phyloP scores from a whole-genome alignment of 2,797 vertebrate genomes.

The Spinus pinus region DNA sequence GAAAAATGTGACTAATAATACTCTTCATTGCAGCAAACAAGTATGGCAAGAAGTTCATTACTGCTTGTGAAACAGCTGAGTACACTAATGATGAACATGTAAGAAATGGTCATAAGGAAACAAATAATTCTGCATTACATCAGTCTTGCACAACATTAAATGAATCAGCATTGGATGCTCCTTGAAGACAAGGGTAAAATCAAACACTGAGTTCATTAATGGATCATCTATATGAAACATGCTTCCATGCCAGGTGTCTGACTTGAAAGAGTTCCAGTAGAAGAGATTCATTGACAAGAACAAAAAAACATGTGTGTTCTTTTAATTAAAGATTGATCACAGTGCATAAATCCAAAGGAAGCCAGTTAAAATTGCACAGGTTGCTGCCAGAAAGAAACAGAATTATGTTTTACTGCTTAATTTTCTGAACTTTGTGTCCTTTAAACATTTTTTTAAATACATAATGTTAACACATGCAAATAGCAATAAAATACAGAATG shows the following conservation, averaged over 20 bases:
- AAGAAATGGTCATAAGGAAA: conserved; percentile 10
- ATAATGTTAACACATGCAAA: not conserved
- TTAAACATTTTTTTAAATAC: not conserved
- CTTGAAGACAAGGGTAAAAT: not conserved
- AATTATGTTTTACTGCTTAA: not conserved
- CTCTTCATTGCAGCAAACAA: not conserved
- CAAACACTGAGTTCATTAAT: not conserved
- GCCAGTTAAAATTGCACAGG: not conserved
- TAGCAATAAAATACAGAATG: not conserved
- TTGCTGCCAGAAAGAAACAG: not conserved
- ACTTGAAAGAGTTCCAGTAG: not conserved
- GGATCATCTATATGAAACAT: not conserved
- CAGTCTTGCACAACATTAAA: not conserved
- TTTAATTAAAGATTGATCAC: not conserved
- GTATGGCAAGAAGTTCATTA: not conserved
- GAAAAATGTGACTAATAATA: conserved; percentile 3
- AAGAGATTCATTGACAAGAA: not conserved
- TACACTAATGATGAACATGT: not conserved
- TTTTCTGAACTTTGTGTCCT: not conserved
- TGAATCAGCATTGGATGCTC: not conserved
- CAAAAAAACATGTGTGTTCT: not conserved
- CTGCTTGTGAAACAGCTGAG: not conserved
- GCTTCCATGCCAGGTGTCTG: not conserved
- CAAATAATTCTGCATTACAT: not conserved
- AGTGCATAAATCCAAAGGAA: not conserved